Conservation (phyloP, 2,797 vertebrate species). For the Cossypha caffra region DNA sequence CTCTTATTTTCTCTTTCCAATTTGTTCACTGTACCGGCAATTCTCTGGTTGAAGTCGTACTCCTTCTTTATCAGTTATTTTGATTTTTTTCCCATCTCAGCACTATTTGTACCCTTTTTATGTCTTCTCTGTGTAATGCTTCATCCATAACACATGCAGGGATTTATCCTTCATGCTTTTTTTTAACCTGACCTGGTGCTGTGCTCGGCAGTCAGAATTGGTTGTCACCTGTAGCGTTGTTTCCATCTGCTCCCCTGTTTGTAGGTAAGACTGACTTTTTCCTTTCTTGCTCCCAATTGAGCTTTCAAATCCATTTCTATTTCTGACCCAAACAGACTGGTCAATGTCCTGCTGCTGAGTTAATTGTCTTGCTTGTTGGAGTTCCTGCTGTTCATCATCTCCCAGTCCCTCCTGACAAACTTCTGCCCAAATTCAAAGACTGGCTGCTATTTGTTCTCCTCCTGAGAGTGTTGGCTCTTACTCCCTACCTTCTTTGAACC, state of each 20-base stretch:
- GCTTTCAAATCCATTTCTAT: neutral
- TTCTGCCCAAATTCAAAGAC: conserved; percentile 23
- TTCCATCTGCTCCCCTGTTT: neutral
- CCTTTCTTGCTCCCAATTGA: neutral
- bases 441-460: conserved; percentile 29
- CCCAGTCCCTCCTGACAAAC: conserved; percentile 2
- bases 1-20: neutral
- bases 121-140: neutral
- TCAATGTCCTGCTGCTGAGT: neutral
- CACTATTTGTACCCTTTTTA: neutral
- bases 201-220: neutral
- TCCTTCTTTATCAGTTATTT: neutral
- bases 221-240: neutral
- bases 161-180: conserved; percentile 1
- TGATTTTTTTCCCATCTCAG: fast-evolving
- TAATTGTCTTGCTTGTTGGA: conserved; percentile 25
- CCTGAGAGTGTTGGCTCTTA: neutral
- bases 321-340: neutral
- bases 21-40: neutral
- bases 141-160: neutral
- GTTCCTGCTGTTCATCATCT: conserved; percentile 32
- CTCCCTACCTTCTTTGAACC: neutral
- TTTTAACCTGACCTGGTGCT: neutral
- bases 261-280: neutral
- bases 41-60: neutral